Conservation (phyloP, 2,888 invertebrate genomes). For the Machimus rusticus region DNA sequence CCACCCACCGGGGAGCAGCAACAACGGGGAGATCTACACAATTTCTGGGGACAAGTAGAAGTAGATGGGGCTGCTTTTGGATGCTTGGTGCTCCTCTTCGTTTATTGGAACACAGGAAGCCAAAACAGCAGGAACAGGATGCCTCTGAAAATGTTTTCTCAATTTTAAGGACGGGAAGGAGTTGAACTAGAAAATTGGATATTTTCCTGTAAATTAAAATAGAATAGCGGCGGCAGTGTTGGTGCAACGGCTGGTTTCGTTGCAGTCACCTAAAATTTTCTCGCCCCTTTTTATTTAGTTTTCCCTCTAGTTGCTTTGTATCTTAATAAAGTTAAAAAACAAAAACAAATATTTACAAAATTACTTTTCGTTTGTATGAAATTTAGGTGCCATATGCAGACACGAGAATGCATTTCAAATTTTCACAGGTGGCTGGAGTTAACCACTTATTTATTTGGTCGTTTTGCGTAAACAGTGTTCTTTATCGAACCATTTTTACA, state of each 20-base stretch:
- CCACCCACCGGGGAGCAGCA: neutral
- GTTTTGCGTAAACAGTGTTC: neutral
- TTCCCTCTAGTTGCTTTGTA: neutral
- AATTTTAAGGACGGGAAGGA: neutral
- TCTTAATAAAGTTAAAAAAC: neutral
- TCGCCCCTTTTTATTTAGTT: neutral
- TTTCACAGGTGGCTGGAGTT: neutral
- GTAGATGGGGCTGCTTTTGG: neutral
- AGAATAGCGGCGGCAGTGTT: neutral
- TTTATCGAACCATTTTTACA: neutral
- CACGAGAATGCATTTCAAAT: neutral
- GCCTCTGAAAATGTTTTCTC: neutral
- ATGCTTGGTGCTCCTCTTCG: neutral
- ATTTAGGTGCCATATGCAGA: neutral
- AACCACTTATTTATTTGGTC: neutral
- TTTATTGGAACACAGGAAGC: neutral
- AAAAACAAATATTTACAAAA: neutral
- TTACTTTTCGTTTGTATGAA: neutral
- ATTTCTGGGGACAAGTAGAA: conserved; percentile 23
- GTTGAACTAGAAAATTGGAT: neutral
- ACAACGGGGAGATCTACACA: conserved; percentile 21
- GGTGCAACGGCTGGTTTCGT: neutral
- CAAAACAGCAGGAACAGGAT: neutral
- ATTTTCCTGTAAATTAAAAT: neutral
- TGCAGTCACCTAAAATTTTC: neutral